A percentile compares a stretch with the other conserved stretches of the same genome.
phyloP scores from a whole-genome alignment of 2,113 vertebrate genomes.

The Zosterops japonicus region DNA sequence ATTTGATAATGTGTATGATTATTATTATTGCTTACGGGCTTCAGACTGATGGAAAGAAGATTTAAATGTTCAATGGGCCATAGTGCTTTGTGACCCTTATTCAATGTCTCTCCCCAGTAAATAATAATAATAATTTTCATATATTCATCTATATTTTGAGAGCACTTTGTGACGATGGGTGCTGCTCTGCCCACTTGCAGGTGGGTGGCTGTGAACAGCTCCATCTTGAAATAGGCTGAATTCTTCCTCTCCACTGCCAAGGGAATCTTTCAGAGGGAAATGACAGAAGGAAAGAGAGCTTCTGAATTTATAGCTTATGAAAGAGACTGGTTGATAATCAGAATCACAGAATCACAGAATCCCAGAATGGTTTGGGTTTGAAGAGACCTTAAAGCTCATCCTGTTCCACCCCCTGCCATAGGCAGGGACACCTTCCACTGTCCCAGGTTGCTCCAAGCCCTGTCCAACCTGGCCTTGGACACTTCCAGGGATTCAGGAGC shows the following conservation, averaged over 20 bases:
- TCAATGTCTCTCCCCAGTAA: neutral
- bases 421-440: neutral
- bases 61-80: neutral
- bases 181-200: neutral
- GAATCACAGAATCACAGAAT: neutral
- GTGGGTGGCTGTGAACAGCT: neutral
- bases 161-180: neutral
- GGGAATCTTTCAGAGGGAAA: neutral
- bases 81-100: neutral
- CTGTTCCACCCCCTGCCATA: fast-evolving
- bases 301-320: neutral
- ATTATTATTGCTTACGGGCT: neutral
- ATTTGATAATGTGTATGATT: neutral
- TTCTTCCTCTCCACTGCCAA: neutral
- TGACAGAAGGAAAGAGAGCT: neutral
- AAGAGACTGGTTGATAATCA: neutral
- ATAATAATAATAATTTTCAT: constrained; percentile 16
- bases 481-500: neutral
- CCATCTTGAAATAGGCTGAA: neutral
- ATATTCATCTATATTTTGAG: neutral
- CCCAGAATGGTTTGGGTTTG: neutral
- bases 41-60: neutral
- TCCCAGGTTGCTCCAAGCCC: neutral
- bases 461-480: fast-evolving
- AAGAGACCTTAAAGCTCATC: neutral